These are phyloP conservation scores for Sarcophaga variegata DNA, from an alignment of 2,888 invertebrate species.

Conservation along the genomic window DNA sequence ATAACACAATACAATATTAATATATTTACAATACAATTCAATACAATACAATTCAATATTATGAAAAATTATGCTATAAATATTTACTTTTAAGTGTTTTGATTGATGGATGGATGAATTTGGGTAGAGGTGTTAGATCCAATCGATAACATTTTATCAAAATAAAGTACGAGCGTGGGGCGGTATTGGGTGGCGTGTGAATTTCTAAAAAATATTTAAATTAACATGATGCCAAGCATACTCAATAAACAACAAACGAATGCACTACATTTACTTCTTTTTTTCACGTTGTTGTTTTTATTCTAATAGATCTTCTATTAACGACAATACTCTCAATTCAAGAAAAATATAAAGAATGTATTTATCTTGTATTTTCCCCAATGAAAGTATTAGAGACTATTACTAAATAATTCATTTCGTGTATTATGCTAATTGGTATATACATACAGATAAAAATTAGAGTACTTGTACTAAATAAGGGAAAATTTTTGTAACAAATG, in stretches of 20 bases:
- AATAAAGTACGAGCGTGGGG: neutral
- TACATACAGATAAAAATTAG: neutral
- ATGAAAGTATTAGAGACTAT: neutral
- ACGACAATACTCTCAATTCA: neutral
- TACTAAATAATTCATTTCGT: slow-evolving; percentile 6
- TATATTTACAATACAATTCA: no score
- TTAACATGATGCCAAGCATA: slow-evolving; percentile 24
- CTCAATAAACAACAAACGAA: neutral
- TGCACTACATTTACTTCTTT: neutral
- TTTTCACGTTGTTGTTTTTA: neutral
- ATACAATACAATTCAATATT: neutral
- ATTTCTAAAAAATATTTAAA: slow-evolving; percentile 11
- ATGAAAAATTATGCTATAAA: slow-evolving; percentile 32
- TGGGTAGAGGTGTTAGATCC: neutral
- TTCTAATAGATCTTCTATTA: neutral
- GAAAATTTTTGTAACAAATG: neutral
- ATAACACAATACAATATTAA: slow-evolving; percentile 7
- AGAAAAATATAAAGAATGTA: neutral
- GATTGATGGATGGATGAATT: neutral
- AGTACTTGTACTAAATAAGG: neutral
- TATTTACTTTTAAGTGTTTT: slow-evolving; percentile 25
- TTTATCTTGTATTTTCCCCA: slow-evolving; percentile 7
- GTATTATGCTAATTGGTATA: slow-evolving; percentile 5
- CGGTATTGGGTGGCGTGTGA: slow-evolving; percentile 2
- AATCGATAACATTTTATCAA: neutral